phyloP scores from a whole-genome alignment of 2,888 invertebrate genomes.

The Drosophila demipolita region DNA sequence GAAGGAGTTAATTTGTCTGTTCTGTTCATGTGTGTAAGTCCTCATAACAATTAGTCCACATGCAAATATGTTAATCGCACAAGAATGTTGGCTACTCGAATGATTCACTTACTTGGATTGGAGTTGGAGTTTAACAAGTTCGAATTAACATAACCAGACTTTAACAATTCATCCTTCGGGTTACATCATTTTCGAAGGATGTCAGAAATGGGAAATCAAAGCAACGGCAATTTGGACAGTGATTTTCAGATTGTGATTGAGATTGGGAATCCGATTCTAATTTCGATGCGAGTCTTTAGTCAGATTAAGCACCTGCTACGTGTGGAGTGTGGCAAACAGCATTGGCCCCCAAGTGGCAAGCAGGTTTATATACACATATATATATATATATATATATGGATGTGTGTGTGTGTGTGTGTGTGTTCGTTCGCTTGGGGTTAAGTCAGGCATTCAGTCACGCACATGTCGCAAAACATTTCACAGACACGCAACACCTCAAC shows the following conservation, averaged over 20 bases:
- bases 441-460: slow-evolving; percentile 70
- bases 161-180: not conserved
- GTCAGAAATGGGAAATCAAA: slow-evolving; percentile 25
- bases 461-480: slow-evolving; percentile 69
- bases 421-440: slow-evolving; percentile 21
- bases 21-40: not conserved
- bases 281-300: slow-evolving; percentile 50
- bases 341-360: not conserved
- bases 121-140: not conserved
- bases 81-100: not conserved
- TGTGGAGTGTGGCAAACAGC: slow-evolving; percentile 40
- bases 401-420: not conserved
- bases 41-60: not conserved
- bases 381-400: not conserved
- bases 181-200: not conserved
- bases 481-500: slow-evolving; percentile 72
- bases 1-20: not conserved
- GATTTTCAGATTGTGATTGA: slow-evolving; percentile 36
- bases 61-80: not conserved
- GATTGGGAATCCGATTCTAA: slow-evolving; percentile 46
- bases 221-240: slow-evolving; percentile 9
- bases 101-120: not conserved
- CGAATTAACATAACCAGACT: not conserved
- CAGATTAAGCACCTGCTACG: slow-evolving; percentile 58
- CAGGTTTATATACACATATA: not conserved